These are phyloP conservation scores for Copidosoma aretas DNA, from an alignment of 2,888 invertebrate genomes.

Conservation along the genomic window DNA sequence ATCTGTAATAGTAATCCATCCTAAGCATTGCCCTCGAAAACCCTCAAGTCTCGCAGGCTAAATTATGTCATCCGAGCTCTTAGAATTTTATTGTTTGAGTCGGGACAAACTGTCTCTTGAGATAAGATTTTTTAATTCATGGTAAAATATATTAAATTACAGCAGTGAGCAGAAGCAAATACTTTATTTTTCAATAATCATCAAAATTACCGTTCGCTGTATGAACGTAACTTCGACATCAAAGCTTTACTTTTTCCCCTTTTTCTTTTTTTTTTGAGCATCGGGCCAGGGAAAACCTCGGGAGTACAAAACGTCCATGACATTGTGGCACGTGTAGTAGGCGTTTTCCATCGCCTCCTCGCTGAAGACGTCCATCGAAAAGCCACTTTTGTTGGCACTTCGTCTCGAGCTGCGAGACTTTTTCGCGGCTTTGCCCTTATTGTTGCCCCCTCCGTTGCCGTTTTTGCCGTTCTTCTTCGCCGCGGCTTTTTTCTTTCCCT, in stretches of 20 bases:
- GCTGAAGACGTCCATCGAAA: slow-evolving; percentile 84
- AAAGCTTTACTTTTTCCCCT: slow-evolving; percentile 72
- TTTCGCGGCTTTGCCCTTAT: slow-evolving; percentile 66
- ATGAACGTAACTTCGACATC: no score
- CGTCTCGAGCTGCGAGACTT: slow-evolving; percentile 61
- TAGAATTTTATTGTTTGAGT: no score
- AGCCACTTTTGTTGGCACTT: slow-evolving; percentile 65
- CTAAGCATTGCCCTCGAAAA: no score
- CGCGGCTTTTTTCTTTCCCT: slow-evolving; percentile 43
- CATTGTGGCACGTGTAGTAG: slow-evolving; percentile 91
- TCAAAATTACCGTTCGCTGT: no score
- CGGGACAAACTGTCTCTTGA: no score
- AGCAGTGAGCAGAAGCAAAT: no score
- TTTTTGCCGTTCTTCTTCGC: slow-evolving; percentile 57
- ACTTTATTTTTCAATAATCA: no score
- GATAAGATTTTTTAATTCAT: no score
- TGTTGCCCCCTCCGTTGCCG: slow-evolving; percentile 60
- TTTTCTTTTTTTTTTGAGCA: slow-evolving; percentile 80
- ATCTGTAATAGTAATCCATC: no score
- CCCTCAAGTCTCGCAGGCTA: no score
- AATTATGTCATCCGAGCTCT: no score
- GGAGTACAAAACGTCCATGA: slow-evolving; percentile 84
- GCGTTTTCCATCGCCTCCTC: slow-evolving; percentile 93
- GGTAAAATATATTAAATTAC: no score
- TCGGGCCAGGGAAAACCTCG: slow-evolving; percentile 91